Base-by-base conservation (phyloP, 2,888 invertebrate species). In the Diarsia dahlii region DNA sequence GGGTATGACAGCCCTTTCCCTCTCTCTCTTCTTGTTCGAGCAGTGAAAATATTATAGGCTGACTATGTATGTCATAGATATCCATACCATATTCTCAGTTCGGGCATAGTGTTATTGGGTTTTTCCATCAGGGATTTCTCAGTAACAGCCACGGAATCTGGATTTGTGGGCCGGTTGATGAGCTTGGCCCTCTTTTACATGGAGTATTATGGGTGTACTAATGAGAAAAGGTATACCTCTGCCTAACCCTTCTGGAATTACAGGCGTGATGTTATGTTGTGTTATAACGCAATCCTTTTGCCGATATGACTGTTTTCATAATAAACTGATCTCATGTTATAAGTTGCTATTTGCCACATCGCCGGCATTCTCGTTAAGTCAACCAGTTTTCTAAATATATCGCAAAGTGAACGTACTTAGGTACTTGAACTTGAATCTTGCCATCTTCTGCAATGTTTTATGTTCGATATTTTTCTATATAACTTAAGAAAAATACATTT, bases 331-430 rank as follows among this genome's bases (percentile, higher is more conserved):
- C 48, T 23, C 20, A 23, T 1, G 3, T 48, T 48, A n/a, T 15
- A 58, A 45, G 20, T 15, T 46, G 23, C 34, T 64, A 46, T 58
- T 48, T 5, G 62, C 28, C 34, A 13, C 66, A 45, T 76, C 52
- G 39, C n/a, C 1, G 13, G 63, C 63, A 45, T 63, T 45, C 63
- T n/a, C n/a, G 6, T 20, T 48, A 62, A 76, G 39, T 63, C 28
- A 73, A 80, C 82, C 84, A 1, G 82, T 82, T 76, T 77, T 84
- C 82, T 82, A 82, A 82, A 82, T 80, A 82, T 82, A 84, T 68
- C 80, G n/a, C 60, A 50, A 70, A 84, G 73, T 80, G 76, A 80
- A 80, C 62, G 23, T 54, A 63, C 76, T 52, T 63, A 67, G 60
- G 70, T 60, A 71, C 64, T 60, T 76, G 72, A 62, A 71, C 80